Evolutionary conservation across 2,797 vertebrate species (phyloP), one percentile per base, ranked within the genome.

Genomic region (Pseudochaenichthys georgianus): DNA sequence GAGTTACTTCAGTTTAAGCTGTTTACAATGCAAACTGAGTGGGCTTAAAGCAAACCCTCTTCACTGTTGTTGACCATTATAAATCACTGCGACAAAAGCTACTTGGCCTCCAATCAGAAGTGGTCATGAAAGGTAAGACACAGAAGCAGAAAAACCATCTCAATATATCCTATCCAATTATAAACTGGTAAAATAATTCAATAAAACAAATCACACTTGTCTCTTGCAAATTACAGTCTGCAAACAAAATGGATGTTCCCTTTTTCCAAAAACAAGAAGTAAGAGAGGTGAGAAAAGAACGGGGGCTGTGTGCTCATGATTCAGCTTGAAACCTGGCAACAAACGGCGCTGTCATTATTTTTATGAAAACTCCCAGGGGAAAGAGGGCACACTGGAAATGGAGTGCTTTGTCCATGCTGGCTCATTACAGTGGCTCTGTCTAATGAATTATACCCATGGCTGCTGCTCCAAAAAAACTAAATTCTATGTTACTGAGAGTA

Each of bases 261-360:
- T 74, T 74, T 64, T 66, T 70, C 38, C 63, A 73, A 55, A 74
- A 38, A 73, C 52, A 1, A 41, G 13, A 70, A 63, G 43, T 45
- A 64, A 82, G 68, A 59, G 65, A 80, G 64, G 78, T 82, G 82
- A 71, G 70, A 79, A 77, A 72, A 10, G 64, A 72, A 58, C 2
- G 12, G 23, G 62, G 74, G 60, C 70, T 77, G 63, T 73, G 70
- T 74, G 67, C 86, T 89, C 74, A 66, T 87, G 86, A 91, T 86
- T 92, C 86, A 92, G 87, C 83, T 84, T 81, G 87, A 90, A 89
- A 90, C 87, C 83, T 85, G 64, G 86, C 85, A 92, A 89, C 91
- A 89, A 85, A 87, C 88, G 84, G 80, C 54, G n/a, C 74, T 81
- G 75, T 84, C 82, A 90, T 92, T 88, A 91, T 84, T 38, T 38